phyloP scores from a whole-genome alignment of 2,888 invertebrate species.

The Amiota minor region DNA sequence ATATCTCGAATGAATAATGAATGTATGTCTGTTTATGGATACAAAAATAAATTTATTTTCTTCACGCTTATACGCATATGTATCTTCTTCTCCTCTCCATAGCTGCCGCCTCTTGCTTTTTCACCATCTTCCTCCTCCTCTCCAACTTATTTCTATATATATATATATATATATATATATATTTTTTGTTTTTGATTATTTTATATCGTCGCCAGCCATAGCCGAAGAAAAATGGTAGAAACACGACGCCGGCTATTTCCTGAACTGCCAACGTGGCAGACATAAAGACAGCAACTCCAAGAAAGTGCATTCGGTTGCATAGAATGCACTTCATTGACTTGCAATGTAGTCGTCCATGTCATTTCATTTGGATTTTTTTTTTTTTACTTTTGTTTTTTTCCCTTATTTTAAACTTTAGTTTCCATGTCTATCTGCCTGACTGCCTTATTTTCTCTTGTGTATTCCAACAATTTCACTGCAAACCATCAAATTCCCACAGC shows the following conservation, averaged over 20 bases:
- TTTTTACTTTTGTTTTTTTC: no score
- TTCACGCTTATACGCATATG: background rate
- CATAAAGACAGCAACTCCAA: no score
- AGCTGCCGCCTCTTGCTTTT: background rate
- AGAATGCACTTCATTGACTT: no score
- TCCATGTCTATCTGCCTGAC: no score
- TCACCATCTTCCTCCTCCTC: background rate
- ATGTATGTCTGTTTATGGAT: background rate
- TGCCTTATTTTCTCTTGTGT: no score
- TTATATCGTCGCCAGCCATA: constrained; percentile 4
- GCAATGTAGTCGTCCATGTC: no score
- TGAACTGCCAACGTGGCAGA: background rate
- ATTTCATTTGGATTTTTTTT: no score
- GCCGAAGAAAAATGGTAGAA: background rate
- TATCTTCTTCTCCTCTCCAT: background rate
- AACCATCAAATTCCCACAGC: no score
- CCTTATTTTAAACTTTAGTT: no score
- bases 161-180: background rate
- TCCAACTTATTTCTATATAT: background rate
- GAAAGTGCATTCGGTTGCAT: no score
- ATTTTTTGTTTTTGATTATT: constrained; percentile 3
- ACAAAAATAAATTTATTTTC: background rate
- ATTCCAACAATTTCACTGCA: no score
- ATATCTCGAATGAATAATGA: no score
- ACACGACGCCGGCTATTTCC: constrained; percentile 1